Evolutionary conservation across 2,113 vertebrate species (phyloP), one percentile per base, ranked within the genome.

Genomic region (Eonycteris spelaea): DNA sequence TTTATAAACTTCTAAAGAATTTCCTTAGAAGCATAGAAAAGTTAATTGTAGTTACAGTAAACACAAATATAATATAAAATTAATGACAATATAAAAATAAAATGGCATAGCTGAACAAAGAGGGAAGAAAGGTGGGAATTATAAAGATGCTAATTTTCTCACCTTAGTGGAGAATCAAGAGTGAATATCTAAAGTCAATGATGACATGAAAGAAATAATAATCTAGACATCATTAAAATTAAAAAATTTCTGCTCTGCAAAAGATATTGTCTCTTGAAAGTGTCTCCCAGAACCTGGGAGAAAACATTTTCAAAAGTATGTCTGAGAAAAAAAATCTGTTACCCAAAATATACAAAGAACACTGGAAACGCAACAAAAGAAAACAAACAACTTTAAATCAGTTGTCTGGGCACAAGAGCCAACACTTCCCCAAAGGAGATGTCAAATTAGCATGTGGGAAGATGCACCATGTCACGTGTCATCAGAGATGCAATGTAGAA

Each of bases 391-490:
- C 11, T 5, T 51, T 51, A 3, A 51, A 14, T 51, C 48, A 51
- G 48, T 51, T 14, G 48, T 51, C 48, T 12, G 61, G 45, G 48
- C 12, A 16, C 30, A 65, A 63, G 43, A n/a, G 13, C 21, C 33
- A 51, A 40, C 48, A 13, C 33, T 63, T 79, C 26, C 55, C 33
- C 33, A 7, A 24, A 22, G 35, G 45, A 30, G 51, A 83, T 7
- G 51, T 22, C 2, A 26, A 61, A 35, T 2, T 45, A 13, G 35
- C 13, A 3, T 15, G 3, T 2, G 26, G 19, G 45, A 61, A 59
- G 30, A 33, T 8, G 9, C 1, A 5, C 22, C 4, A 15, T 1
- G 0, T 22, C 63, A 6, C 2, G 21, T 10, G 6, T 74, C 80
- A 9, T 48, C 67, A 45, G 35, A 28, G 26, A 71, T 10, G 12